These are phyloP conservation scores for Nymphalis io DNA, from an alignment of 1,140 invertebrate genomes.

Conservation along the genomic window DNA sequence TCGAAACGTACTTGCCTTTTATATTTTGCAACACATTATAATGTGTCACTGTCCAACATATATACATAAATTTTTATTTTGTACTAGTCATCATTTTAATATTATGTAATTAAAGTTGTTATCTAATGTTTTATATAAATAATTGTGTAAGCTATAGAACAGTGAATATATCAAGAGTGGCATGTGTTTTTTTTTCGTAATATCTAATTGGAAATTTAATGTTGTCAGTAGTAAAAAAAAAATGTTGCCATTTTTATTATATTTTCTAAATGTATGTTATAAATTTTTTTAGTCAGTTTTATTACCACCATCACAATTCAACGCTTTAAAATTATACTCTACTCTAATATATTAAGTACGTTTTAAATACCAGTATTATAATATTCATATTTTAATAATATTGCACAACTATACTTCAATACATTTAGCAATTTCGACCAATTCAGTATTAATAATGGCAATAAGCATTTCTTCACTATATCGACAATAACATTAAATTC, in stretches of 20 bases:
- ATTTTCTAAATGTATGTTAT: neutral
- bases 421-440: conserved; percentile 20
- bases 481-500: conserved; percentile 30
- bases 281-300: neutral
- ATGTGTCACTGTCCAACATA: neutral
- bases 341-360: neutral
- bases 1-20: conserved; percentile 1
- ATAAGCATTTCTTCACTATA: conserved; percentile 23
- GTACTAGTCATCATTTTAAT: conserved; percentile 6
- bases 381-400: conserved; percentile 1
- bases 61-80: conserved; percentile 3
- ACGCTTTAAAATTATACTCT: conserved; percentile 1
- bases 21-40: conserved; percentile 3
- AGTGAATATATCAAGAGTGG: conserved; percentile 9
- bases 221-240: neutral
- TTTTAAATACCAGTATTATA: neutral
- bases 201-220: neutral
- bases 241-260: conserved; percentile 4
- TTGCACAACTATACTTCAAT: conserved; percentile 7
- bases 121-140: neutral
- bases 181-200: neutral
- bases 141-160: neutral
- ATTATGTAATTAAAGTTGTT: conserved; percentile 3
- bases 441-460: conserved; percentile 21
- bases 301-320: conserved; percentile 11